These are phyloP conservation scores for Arothron firmamentum DNA, from an alignment of 2,113 vertebrate species.

Conservation along the genomic window DNA sequence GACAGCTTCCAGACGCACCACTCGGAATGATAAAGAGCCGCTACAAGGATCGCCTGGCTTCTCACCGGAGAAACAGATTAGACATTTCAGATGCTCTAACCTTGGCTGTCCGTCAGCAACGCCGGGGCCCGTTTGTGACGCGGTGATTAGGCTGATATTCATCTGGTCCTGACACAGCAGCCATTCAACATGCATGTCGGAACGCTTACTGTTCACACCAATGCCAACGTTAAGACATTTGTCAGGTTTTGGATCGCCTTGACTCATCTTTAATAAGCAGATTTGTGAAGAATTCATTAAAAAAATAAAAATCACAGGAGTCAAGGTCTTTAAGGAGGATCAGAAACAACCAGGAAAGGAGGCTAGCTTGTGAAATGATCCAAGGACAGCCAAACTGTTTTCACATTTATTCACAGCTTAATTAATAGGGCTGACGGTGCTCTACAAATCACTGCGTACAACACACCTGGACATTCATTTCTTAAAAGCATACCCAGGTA, in stretches of 20 bases:
- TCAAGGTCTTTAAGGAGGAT: too few relatives aligned
- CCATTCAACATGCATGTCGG: too few relatives aligned
- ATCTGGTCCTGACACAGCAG: conserved; percentile 7
- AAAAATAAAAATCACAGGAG: too few relatives aligned
- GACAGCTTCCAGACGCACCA: conserved; percentile 38
- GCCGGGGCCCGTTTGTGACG: conserved; percentile 30
- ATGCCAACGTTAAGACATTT: too few relatives aligned
- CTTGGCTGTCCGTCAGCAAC: conserved; percentile 32
- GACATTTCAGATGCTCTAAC: conserved; percentile 34
- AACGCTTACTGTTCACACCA: too few relatives aligned
- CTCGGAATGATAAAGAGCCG: conserved; percentile 58
- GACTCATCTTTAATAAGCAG: too few relatives aligned
- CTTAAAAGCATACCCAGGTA: conserved; percentile 5
- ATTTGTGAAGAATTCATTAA: too few relatives aligned
- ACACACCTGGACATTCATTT: conserved; percentile 1
- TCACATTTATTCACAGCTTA: not conserved
- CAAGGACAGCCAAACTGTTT: too few relatives aligned
- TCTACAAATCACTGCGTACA: not conserved
- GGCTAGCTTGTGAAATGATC: too few relatives aligned
- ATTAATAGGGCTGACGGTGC: conserved; percentile 17
- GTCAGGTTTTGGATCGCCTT: too few relatives aligned
- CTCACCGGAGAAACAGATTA: conserved; percentile 36
- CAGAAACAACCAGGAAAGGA: too few relatives aligned
- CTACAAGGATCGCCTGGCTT: conserved; percentile 48
- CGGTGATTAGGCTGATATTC: conserved; percentile 42